Conservation (phyloP, 2,888 invertebrate species). For the Tetranychus truncatus region DNA sequence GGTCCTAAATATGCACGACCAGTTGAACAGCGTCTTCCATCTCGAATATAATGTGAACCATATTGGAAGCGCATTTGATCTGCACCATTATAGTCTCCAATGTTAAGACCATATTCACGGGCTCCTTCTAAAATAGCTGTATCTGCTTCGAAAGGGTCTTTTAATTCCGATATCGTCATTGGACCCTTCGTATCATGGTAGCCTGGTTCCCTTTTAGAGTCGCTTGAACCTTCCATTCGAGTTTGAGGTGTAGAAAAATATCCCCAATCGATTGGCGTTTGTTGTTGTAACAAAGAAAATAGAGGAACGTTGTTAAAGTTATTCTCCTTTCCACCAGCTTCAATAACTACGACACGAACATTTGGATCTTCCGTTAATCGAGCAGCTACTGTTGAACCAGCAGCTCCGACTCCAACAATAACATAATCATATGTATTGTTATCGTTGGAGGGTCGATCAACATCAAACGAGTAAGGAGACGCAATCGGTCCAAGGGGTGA, state of each 20-base stretch:
- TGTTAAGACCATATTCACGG: neutral
- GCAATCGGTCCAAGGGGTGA: too few species aligned
- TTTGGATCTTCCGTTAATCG: constrained; percentile 38
- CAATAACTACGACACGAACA: constrained; percentile 28
- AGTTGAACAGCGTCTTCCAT: neutral
- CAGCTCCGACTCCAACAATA: constrained; percentile 58
- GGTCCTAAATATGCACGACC: neutral
- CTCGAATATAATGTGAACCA: neutral
- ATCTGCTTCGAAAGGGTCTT: neutral
- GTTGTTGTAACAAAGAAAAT: constrained; percentile 26
- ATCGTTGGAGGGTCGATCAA: too few species aligned
- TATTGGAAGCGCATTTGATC: neutral
- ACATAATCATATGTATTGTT: neutral
- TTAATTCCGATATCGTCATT: neutral
- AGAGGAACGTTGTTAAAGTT: constrained; percentile 28
- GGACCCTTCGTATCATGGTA: neutral
- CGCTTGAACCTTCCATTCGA: constrained; percentile 21
- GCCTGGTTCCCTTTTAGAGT: neutral
- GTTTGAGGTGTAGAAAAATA: constrained; percentile 67
- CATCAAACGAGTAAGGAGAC: too few species aligned
- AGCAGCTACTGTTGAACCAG: constrained; percentile 66
- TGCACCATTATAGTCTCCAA: neutral
- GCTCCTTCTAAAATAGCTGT: neutral
- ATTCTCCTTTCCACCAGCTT: constrained; percentile 29
- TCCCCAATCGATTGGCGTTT: constrained; percentile 53